phyloP scores from a whole-genome alignment of 2,113 vertebrate genomes.

The Rhizomys pruinosus region DNA sequence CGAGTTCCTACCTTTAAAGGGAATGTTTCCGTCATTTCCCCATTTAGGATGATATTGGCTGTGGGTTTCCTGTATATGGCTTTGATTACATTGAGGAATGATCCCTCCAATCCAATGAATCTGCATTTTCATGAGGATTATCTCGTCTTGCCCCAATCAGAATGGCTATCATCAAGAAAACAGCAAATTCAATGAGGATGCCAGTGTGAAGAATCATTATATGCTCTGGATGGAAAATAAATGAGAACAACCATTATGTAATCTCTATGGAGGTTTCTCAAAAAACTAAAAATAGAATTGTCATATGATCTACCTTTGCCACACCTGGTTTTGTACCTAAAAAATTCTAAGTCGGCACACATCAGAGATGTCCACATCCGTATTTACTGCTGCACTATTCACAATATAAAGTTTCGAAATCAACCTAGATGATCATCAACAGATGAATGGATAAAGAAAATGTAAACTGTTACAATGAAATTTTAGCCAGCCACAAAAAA shows the following conservation, averaged over 20 bases:
- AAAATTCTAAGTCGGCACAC: no score
- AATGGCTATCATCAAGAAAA: not conserved
- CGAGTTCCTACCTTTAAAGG: no score
- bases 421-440: not conserved
- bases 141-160: not conserved
- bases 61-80: no score
- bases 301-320: not conserved
- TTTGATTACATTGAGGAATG: no score
- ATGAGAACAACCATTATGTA: accelerated
- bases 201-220: not conserved
- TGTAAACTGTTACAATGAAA: not conserved
- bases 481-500: not conserved
- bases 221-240: not conserved
- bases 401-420: not conserved
- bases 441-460: not conserved
- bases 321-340: not conserved
- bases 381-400: not conserved
- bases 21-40: no score
- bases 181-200: not conserved
- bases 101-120: no score
- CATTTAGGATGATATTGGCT: no score
- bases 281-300: not conserved
- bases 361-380: not conserved
- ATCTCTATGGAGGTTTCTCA: not conserved
- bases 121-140: not conserved